A percentile compares a stretch with the other conserved stretches of the same genome.
Evolutionary conservation across 2,797 vertebrate species (phyloP).

Genomic region (Urophycis tenuis): DNA sequence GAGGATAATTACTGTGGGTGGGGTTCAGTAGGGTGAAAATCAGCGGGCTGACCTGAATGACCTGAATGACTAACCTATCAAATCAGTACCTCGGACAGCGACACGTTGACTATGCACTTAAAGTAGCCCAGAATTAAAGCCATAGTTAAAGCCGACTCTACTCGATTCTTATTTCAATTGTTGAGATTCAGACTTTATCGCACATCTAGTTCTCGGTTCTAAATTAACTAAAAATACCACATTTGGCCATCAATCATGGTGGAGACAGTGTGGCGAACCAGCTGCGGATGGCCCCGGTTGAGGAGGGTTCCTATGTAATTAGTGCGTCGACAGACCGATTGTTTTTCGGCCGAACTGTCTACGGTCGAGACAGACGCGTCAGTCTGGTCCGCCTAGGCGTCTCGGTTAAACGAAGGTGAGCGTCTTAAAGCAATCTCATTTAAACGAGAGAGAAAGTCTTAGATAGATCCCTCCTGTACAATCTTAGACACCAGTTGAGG

Average conservation of each 20-base stretch:
- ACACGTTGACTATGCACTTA: constrained; percentile 25
- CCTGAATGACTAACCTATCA: constrained; percentile 26
- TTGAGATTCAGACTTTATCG: not conserved
- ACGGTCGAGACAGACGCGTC: constrained; percentile 30
- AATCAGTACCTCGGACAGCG: constrained; percentile 53
- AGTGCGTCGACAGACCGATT: not conserved
- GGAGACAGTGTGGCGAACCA: constrained; percentile 41
- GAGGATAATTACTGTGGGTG: not conserved
- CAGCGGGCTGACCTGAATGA: not conserved
- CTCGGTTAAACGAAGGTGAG: constrained; percentile 65
- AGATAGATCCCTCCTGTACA: not conserved
- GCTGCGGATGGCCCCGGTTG: no score
- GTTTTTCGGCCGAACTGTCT: no score
- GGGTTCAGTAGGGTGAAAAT: not conserved
- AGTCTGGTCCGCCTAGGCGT: constrained; percentile 31
- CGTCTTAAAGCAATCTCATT: constrained; percentile 69
- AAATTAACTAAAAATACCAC: constrained; percentile 52
- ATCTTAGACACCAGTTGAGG: constrained; percentile 22
- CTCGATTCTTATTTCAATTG: not conserved
- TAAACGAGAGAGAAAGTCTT: not conserved
- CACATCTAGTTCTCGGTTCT: not conserved
- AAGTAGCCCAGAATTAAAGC: not conserved
- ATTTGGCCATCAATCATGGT: constrained; percentile 41
- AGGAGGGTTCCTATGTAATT: not conserved
- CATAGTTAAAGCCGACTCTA: not conserved